A percentile compares a stretch with the other conserved stretches of the same genome.
These are phyloP conservation scores for Cinclus cinclus DNA, from an alignment of 2,113 vertebrate species.

Conservation along the genomic window DNA sequence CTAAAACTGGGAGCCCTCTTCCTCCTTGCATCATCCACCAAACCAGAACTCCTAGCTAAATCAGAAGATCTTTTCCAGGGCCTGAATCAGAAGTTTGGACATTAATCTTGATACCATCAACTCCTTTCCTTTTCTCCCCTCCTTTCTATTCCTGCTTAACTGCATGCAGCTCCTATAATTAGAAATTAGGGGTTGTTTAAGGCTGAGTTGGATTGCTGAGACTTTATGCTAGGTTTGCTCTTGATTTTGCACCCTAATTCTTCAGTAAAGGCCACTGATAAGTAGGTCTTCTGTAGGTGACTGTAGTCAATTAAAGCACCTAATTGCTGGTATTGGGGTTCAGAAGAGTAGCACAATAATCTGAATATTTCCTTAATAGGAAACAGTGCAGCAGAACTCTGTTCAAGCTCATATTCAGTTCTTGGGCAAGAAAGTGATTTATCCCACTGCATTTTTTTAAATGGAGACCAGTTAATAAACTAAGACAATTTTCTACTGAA, in stretches of 20 bases:
- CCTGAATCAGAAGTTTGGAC: neutral
- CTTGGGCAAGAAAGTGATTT: neutral
- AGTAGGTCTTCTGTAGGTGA: neutral
- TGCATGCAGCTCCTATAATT: neutral
- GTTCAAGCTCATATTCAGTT: neutral
- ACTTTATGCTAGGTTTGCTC: neutral
- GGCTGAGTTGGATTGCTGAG: neutral
- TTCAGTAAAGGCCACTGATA: neutral
- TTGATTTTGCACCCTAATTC: neutral
- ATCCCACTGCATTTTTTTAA: neutral
- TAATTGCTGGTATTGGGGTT: neutral
- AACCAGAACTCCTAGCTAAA: neutral
- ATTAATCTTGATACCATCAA: neutral
- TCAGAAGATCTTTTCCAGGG: neutral
- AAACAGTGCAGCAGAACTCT: neutral
- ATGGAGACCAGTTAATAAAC: neutral
- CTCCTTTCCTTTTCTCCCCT: accelerated
- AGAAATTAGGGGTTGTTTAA: neutral
- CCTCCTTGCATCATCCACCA: neutral
- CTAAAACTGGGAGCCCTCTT: neutral
- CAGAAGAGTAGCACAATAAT: neutral
- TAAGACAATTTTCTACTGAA: neutral
- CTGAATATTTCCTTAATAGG: neutral
- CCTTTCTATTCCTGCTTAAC: neutral
- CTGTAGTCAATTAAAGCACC: neutral